phyloP scores from a whole-genome alignment of 2,797 vertebrate genomes.

The Chelon auratus region DNA sequence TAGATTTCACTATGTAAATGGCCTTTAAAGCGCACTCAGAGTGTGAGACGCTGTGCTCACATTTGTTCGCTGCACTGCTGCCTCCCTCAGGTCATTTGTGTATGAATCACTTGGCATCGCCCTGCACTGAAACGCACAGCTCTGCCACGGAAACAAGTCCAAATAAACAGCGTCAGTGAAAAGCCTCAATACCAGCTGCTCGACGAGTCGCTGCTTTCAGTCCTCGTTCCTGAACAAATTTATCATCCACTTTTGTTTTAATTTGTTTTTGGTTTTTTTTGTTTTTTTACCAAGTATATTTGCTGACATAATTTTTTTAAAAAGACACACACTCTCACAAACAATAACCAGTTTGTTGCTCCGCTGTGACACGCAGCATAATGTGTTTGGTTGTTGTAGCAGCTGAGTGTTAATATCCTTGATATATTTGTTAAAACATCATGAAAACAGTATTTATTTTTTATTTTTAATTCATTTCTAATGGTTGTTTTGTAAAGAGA shows the following conservation, averaged over 20 bases:
- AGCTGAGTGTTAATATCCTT: slow-evolving; percentile 30
- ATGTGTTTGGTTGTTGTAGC: slow-evolving; percentile 50
- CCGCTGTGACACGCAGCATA: slow-evolving; percentile 20
- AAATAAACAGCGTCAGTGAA: slow-evolving; percentile 49
- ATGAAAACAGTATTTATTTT: slow-evolving; percentile 16
- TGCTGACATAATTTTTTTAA: slow-evolving; percentile 14
- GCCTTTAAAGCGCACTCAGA: slow-evolving; percentile 78
- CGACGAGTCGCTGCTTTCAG: slow-evolving; percentile 49
- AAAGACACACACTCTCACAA: slow-evolving; percentile 9
- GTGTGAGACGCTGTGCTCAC: slow-evolving; percentile 73
- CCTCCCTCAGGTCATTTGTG: slow-evolving; percentile 88
- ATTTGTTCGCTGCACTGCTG: slow-evolving; percentile 87
- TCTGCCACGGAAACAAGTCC: slow-evolving; percentile 48
- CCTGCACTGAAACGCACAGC: slow-evolving; percentile 57
- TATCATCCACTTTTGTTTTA: slow-evolving; percentile 28
- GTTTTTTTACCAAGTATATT: slow-evolving; percentile 7
- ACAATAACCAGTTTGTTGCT: slow-evolving; percentile 15
- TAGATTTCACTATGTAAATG: slow-evolving; percentile 90
- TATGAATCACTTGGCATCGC: slow-evolving; percentile 75
- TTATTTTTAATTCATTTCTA: slow-evolving; percentile 6
- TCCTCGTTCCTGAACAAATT: slow-evolving; percentile 28
- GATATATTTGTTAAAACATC: slow-evolving; percentile 44
- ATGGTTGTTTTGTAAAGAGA: slow-evolving; percentile 62
- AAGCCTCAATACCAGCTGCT: slow-evolving; percentile 27
- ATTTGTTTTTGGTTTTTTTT: slow-evolving; percentile 29